Evolutionary conservation across 53 echinoderm and acorn worm genomes (phyloP).

Genomic region (Antedon mediterranea): DNA sequence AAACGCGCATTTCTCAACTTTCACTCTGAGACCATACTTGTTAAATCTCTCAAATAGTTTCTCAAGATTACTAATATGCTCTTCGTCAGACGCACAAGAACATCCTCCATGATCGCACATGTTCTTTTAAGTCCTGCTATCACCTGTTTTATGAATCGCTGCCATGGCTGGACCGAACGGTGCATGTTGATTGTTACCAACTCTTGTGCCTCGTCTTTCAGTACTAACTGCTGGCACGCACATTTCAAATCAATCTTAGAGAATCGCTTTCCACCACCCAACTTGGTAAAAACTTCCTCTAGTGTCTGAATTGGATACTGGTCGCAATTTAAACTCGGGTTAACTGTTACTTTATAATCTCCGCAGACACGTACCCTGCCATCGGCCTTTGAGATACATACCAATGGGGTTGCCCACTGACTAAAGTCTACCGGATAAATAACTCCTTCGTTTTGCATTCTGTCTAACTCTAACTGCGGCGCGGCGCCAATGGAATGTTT

Average conservation of each 20-base stretch:
- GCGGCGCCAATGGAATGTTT: too few species aligned
- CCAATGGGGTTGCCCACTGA: too few species aligned
- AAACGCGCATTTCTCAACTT: constrained; percentile 18
- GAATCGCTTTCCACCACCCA: too few species aligned
- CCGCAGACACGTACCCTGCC: constrained; percentile 16
- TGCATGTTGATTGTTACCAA: constrained; percentile 31
- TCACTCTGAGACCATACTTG: constrained; percentile 13
- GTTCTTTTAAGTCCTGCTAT: constrained; percentile 10
- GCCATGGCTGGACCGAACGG: constrained; percentile 31
- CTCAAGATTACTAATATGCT: constrained; percentile 14
- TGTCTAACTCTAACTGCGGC: too few species aligned
- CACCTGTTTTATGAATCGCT: constrained; percentile 29
- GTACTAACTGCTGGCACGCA: constrained; percentile 28
- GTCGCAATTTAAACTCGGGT: too few species aligned
- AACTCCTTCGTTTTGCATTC: too few species aligned
- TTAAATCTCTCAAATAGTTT: constrained; percentile 11
- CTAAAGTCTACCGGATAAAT: too few species aligned
- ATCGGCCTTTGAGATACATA: too few species aligned
- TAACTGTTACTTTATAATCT: constrained; percentile 15
- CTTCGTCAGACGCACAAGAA: constrained; percentile 12
- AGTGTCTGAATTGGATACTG: too few species aligned
- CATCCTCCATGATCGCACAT: constrained; percentile 27
- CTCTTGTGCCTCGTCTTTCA: constrained; percentile 18
- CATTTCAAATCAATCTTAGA: constrained; percentile 35
- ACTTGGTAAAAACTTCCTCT: too few species aligned